Evolutionary conservation across 2,797 vertebrate species (phyloP).

Genomic region (Triplophysa yarkandensis): DNA sequence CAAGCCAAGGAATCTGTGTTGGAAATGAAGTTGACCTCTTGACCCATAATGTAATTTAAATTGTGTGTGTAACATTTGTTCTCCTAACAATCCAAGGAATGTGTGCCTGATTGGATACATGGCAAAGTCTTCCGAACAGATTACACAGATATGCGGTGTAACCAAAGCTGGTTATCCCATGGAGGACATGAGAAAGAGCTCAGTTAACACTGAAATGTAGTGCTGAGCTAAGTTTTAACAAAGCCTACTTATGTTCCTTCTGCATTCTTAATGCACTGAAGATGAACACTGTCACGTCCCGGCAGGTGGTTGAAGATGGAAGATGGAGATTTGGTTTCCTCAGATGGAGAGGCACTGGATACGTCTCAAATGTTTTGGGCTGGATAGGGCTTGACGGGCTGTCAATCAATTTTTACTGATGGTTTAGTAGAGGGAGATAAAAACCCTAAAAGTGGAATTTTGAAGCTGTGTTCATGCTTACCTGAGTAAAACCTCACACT

Average conservation of each 20-base stretch:
- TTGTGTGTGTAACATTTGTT: constrained; percentile 1
- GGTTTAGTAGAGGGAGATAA: constrained; percentile 4
- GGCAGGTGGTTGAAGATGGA: not conserved
- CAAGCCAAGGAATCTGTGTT: constrained; percentile 10
- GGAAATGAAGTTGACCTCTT: not conserved
- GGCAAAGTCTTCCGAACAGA: not conserved
- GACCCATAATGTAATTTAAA: not conserved
- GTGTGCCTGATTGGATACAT: not conserved
- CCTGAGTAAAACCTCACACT: constrained; percentile 37
- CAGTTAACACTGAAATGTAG: constrained; percentile 24
- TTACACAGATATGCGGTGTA: constrained; percentile 1
- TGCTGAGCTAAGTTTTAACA: constrained; percentile 10
- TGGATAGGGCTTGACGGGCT: not conserved
- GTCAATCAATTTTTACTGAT: constrained; percentile 22
- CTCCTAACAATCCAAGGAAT: not conserved
- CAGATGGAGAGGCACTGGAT: not conserved
- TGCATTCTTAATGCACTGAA: constrained; percentile 37
- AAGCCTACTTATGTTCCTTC: constrained; percentile 28
- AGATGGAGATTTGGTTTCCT: constrained; percentile 12
- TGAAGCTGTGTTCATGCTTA: constrained; percentile 16
- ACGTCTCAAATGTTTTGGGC: not conserved
- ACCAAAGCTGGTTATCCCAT: not conserved
- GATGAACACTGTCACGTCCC: constrained; percentile 11
- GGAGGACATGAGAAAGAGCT: constrained; percentile 29
- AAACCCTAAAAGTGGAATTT: constrained; percentile 1